Percentiles rank a stretch among this genome's conserved stretches.
phyloP scores from a whole-genome alignment of 2,888 invertebrate genomes.

The Anagyrus pseudococci region DNA sequence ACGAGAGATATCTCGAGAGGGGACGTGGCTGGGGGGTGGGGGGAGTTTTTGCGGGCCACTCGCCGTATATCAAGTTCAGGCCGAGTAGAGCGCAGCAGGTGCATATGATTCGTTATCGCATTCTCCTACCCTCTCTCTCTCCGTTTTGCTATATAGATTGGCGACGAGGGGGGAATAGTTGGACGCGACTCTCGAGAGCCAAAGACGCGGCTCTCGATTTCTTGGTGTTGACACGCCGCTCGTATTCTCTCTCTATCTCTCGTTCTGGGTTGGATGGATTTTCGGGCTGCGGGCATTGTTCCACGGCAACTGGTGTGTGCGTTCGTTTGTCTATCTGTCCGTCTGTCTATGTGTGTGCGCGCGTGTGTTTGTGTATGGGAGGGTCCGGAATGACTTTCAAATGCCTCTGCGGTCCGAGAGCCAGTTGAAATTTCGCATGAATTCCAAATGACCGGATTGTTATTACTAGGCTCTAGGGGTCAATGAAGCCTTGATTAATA shows the following conservation, averaged over 20 bases:
- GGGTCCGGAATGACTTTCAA: no score
- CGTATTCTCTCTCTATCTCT: no score
- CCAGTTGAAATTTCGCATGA: no score
- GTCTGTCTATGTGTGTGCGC: constrained; percentile 3
- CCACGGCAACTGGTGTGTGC: neutral
- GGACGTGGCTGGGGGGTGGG: neutral
- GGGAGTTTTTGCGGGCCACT: neutral
- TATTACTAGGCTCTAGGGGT: no score
- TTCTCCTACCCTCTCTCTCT: neutral
- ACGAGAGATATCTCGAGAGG: no score
- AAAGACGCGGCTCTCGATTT: neutral
- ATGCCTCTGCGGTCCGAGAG: no score
- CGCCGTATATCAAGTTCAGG: neutral
- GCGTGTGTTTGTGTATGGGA: neutral
- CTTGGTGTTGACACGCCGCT: neutral
- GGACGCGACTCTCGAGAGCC: neutral
- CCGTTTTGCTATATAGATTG: neutral
- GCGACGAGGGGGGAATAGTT: neutral
- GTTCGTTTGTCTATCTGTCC: constrained; percentile 8
- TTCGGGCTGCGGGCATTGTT: neutral
- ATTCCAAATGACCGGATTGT: no score
- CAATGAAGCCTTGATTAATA: no score
- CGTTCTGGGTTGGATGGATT: neutral
- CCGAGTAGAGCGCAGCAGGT: neutral
- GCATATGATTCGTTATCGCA: neutral